Percentiles rank a stretch among this genome's conserved stretches.
Conservation (phyloP, 2,797 vertebrate genomes). For the Sternarchorhynchus goeldii region DNA sequence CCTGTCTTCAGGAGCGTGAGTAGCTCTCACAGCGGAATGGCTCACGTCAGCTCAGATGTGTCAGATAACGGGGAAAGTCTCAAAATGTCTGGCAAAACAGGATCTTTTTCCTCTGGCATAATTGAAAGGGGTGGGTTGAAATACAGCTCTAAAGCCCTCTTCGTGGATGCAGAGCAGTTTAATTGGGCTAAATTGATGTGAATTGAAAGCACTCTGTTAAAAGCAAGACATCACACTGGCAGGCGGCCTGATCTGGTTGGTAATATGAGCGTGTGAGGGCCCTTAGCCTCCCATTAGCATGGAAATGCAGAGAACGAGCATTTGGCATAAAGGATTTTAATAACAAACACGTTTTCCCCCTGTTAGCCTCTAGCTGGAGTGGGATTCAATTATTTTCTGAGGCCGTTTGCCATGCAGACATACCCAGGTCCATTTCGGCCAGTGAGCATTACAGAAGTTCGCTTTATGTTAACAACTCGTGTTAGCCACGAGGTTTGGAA, state of each 20-base stretch:
- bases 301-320: conserved; percentile 64
- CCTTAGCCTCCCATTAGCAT: conserved; percentile 75
- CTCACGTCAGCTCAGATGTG: background rate
- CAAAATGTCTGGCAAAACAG: conserved; percentile 43
- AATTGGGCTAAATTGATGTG: conserved; percentile 76
- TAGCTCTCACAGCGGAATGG: background rate
- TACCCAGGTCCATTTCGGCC: conserved; percentile 43
- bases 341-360: conserved; percentile 65
- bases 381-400: conserved; percentile 70
- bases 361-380: conserved; percentile 62
- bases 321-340: conserved; percentile 65
- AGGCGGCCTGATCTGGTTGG: conserved; percentile 58
- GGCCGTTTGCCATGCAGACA: conserved; percentile 57
- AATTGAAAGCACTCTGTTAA: conserved; percentile 74
- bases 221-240: conserved; percentile 65
- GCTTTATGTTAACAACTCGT: conserved; percentile 2
- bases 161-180: conserved; percentile 67
- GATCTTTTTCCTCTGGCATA: conserved; percentile 62
- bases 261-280: conserved; percentile 61
- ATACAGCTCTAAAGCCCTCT: conserved; percentile 64
- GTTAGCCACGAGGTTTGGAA: conserved; percentile 18
- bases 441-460: conserved; percentile 24
- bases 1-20: too few relatives aligned
- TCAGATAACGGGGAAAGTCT: conserved; percentile 10
- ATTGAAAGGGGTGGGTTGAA: conserved; percentile 66